Base-by-base conservation (phyloP, 2,888 invertebrate species). In the Gymnocheta viridis region DNA sequence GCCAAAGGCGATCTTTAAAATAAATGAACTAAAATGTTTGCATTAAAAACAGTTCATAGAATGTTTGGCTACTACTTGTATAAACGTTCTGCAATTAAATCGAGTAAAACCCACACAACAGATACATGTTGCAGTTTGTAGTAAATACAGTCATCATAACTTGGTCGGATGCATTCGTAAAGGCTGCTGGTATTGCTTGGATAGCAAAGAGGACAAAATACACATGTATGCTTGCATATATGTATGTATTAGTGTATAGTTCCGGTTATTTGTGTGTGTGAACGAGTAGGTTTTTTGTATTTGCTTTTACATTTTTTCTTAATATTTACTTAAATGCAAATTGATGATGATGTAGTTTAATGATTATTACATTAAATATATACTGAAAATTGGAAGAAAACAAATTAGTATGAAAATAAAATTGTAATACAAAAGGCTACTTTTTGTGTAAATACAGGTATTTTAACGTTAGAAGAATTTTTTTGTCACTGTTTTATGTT, bases 321-420 rank as follows among this genome's bases (percentile, higher is more conserved):
- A 51, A 72, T 80, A 60, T 80, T 80, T 67, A 29, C 58, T 66
- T 73, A 80, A 73, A 80, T 80, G 49, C 41, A 80, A 79, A 72
- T 72, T 79, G 72, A 72, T 67, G 66, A 54, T 58, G 60, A 67
- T 80, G 73, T 38, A 58, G 74, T 67, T 44, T 80, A 22, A 67
- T 80, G 73, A 80, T 73, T 67, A 60, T 67, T 19, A 44, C 67
- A 35, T 58, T 19, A 35, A 47, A 35, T 58, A 12, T 67, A 27
- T 44, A 27, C 38, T 27, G 22, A n/a, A 5, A 47, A 47, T 22
- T 17, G 19, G 5, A 5, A 44, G 4, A 54, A 38, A n/a, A 17
- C 0, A 14, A n/a, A 41, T 54, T 2, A 10, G 9, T 29, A 12
- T 22, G 44, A 47, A 24, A 58, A 4, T n/a, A 56, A 4, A 41